Evolutionary conservation across 2,113 vertebrate genomes (phyloP).

Genomic region (Dolichotis patagonum): DNA sequence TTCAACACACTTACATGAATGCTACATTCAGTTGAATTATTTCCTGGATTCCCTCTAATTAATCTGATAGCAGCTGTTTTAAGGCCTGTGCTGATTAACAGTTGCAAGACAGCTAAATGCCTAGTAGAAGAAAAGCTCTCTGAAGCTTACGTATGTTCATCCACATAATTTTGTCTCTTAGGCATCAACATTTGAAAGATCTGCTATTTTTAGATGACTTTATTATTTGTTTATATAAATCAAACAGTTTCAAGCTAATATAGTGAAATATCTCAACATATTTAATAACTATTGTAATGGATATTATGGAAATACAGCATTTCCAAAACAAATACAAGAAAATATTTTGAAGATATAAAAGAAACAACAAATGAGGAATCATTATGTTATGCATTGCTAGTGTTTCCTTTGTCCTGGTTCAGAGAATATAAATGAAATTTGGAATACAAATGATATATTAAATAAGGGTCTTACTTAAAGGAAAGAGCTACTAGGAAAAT

Average conservation of each 20-base stretch:
- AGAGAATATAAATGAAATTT: constrained; percentile 46
- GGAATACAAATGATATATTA: background rate
- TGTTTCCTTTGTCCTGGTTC: constrained; percentile 3
- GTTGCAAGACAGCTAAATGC: constrained; percentile 81
- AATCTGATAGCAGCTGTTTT: constrained; percentile 83
- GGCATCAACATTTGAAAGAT: constrained; percentile 69
- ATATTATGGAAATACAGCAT: constrained; percentile 47
- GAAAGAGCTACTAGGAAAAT: constrained; percentile 1
- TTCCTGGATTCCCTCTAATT: constrained; percentile 84
- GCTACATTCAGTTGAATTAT: constrained; percentile 83
- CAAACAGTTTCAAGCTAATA: constrained; percentile 58
- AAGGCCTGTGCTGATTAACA: constrained; percentile 81
- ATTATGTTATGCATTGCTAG: background rate
- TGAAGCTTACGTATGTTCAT: constrained; percentile 77
- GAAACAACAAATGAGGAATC: background rate
- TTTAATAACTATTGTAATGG: constrained; percentile 62
- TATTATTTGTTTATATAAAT: constrained; percentile 75
- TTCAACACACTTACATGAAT: constrained; percentile 80
- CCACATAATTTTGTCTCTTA: constrained; percentile 75
- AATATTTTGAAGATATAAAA: background rate
- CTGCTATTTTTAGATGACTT: constrained; percentile 70
- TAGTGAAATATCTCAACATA: constrained; percentile 57
- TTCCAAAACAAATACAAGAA: constrained; percentile 31
- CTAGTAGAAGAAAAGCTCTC: constrained; percentile 76
- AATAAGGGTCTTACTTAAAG: background rate